These are phyloP conservation scores for Marmota flaviventris DNA, from an alignment of 2,113 vertebrate genomes.

Conservation along the genomic window DNA sequence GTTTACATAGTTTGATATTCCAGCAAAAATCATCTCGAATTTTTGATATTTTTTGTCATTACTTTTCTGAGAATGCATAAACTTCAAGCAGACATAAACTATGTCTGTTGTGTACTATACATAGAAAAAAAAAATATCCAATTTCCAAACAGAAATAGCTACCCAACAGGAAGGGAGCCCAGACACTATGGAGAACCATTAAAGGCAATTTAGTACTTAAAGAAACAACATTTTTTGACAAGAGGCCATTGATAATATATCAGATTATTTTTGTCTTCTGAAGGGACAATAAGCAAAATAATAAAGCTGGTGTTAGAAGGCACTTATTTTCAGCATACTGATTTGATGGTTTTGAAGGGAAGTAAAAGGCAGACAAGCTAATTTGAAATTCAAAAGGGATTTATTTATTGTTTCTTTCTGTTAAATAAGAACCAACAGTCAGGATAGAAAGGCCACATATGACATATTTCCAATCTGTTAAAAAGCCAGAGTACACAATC, in stretches of 20 bases:
- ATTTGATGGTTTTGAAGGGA: neutral
- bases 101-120: neutral
- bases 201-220: neutral
- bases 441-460: neutral
- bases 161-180: neutral
- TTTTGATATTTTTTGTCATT: neutral
- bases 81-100: neutral
- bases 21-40: neutral
- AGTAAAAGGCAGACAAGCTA: neutral
- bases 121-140: neutral
- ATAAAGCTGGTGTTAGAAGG: neutral
- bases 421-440: neutral
- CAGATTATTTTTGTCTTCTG: neutral
- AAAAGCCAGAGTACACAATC: neutral
- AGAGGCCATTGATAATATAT: neutral
- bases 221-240: neutral
- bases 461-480: neutral
- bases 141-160: neutral
- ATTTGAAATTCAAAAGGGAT: conserved; percentile 21
- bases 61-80: conserved; percentile 44
- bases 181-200: neutral
- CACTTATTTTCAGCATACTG: neutral
- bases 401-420: conserved; percentile 19
- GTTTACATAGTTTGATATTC: neutral
- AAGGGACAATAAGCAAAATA: neutral